Conservation (phyloP, 2,113 vertebrate genomes). For the Lates calcarifer region DNA sequence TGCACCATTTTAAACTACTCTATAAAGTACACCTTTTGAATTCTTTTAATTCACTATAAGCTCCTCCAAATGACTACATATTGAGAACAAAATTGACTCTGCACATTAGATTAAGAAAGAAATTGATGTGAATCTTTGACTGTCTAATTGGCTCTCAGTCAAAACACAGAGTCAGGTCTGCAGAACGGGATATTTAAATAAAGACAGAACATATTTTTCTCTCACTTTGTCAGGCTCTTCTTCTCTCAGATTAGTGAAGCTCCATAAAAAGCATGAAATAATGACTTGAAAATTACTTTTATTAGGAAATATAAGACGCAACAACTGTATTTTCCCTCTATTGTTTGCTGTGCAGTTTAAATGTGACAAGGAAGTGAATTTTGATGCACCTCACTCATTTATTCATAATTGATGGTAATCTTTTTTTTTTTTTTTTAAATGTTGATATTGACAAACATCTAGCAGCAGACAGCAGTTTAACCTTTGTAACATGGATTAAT, state of each 20-base stretch:
- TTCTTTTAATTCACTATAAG: conserved; percentile 31
- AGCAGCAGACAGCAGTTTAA: conserved; percentile 30
- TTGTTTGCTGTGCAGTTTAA: background rate
- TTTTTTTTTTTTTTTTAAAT: no score
- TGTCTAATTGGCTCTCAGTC: conserved; percentile 35
- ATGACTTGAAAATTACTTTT: conserved; percentile 9
- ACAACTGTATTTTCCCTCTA: background rate
- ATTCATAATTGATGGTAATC: background rate
- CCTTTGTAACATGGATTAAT: conserved; percentile 47
- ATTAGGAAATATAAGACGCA: background rate
- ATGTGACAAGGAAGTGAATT: background rate
- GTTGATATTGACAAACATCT: conserved; percentile 9
- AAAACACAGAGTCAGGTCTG: conserved; percentile 30
- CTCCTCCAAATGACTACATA: conserved; percentile 41
- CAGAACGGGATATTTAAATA: conserved; percentile 38
- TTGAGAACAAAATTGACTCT: conserved; percentile 43
- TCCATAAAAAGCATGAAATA: conserved; percentile 7
- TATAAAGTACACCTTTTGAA: conserved; percentile 11
- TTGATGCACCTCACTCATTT: background rate
- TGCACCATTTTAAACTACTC: conserved; percentile 18
- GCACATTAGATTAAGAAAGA: conserved; percentile 37
- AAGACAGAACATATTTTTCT: conserved; percentile 14
- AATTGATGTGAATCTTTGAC: conserved; percentile 50
- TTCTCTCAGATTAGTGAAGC: conserved; percentile 24
- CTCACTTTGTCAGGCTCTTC: conserved; percentile 24